A percentile compares a stretch with the other conserved stretches of the same genome.
These are phyloP conservation scores for Amyelois transitella DNA, from an alignment of 1,140 invertebrate species.

Conservation along the genomic window DNA sequence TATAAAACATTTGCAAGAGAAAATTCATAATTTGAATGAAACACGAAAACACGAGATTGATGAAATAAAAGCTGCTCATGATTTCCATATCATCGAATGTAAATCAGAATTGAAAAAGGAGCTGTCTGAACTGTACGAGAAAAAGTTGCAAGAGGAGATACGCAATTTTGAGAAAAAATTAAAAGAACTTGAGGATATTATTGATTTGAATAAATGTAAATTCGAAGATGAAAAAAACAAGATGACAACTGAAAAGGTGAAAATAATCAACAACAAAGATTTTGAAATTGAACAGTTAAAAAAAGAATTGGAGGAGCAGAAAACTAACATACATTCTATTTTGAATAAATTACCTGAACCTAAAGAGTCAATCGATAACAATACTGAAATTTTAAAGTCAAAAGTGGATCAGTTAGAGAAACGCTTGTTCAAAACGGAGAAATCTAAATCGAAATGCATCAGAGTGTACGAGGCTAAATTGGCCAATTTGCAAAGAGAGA, in stretches of 20 bases:
- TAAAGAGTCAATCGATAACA: constrained; percentile 13
- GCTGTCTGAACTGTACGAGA: constrained; percentile 33
- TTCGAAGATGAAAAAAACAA: constrained; percentile 14
- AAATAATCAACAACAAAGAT: constrained; percentile 34
- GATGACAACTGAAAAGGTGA: constrained; percentile 39
- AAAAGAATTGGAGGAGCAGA: constrained; percentile 32
- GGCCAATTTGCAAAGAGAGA: constrained; percentile 41
- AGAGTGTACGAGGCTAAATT: constrained; percentile 50
- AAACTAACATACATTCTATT: constrained; percentile 30
- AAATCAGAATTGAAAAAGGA: constrained; percentile 32
- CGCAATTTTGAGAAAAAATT: constrained; percentile 33
- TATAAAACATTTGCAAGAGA: constrained; percentile 36
- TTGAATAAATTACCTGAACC: constrained; percentile 37
- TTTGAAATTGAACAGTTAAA: constrained; percentile 34
- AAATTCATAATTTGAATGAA: constrained; percentile 34
- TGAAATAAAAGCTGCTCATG: constrained; percentile 41
- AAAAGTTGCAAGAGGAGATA: constrained; percentile 34
- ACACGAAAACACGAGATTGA: constrained; percentile 45
- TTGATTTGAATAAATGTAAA: not conserved
- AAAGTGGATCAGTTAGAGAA: constrained; percentile 41
- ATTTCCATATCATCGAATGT: constrained; percentile 40
- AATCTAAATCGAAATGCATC: constrained; percentile 36
- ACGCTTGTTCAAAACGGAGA: constrained; percentile 44
- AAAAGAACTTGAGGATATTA: constrained; percentile 22
- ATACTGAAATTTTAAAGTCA: constrained; percentile 21